A percentile compares a stretch with the other conserved stretches of the same genome.
Conservation (phyloP, 2,888 invertebrate species). For the Heteromurus nitidus region DNA sequence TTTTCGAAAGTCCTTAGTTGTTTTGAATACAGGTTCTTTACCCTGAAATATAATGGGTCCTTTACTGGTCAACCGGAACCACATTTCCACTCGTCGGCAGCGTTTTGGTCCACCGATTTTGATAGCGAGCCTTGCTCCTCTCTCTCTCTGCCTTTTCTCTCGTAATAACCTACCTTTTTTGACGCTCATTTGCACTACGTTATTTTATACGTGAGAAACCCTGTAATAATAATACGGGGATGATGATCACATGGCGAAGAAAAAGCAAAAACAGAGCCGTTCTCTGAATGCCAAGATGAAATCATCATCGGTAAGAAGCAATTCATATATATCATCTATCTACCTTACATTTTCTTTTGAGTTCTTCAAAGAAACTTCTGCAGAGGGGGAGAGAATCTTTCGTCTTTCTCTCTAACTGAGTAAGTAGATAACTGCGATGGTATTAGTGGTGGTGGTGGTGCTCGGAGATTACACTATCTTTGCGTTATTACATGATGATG, state of each 20-base stretch:
- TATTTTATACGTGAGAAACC: too few species aligned
- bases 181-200: too few species aligned
- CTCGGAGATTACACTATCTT: conserved; percentile 26
- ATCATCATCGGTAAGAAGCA: conserved; percentile 7
- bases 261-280: background rate
- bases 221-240: conserved; percentile 26
- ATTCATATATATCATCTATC: conserved; percentile 3
- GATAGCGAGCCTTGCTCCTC: conserved; percentile 53
- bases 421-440: background rate
- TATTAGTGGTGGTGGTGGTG: conserved; percentile 20
- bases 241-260: background rate
- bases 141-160: too few species aligned
- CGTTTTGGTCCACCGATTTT: conserved; percentile 60
- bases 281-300: conserved; percentile 15
- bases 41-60: conserved; percentile 50
- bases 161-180: conserved; percentile 22
- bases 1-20: too few species aligned
- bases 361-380: conserved; percentile 2
- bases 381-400: background rate
- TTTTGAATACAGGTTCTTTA: conserved; percentile 27
- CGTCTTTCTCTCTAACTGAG: background rate
- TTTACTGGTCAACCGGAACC: conserved; percentile 66
- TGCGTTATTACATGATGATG: conserved; percentile 35
- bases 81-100: conserved; percentile 55
- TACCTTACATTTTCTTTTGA: background rate